phyloP scores from a whole-genome alignment of 2,113 vertebrate genomes.

The Sclerurus mexicanus region DNA sequence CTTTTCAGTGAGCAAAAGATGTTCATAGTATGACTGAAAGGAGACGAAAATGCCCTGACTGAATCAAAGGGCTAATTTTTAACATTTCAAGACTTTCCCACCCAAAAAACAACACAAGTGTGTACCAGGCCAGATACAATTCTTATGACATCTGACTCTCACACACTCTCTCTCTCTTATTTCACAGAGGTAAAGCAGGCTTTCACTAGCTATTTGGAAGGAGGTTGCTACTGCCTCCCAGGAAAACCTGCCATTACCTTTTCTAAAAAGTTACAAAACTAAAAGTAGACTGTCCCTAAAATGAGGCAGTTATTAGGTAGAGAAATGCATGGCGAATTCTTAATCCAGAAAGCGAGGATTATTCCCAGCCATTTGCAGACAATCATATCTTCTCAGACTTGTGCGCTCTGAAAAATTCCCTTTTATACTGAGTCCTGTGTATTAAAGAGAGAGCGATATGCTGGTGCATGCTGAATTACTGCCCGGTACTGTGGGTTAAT shows the following conservation, averaged over 20 bases:
- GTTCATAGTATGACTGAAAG: background rate
- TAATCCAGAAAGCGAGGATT: background rate
- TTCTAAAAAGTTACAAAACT: background rate
- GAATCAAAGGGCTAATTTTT: background rate
- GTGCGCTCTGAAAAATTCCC: background rate
- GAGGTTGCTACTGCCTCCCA: background rate
- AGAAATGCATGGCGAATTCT: background rate
- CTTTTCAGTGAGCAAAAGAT: background rate
- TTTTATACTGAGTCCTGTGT: background rate
- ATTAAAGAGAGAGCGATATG: background rate
- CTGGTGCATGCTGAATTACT: background rate
- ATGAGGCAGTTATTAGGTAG: background rate
- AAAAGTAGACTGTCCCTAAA: background rate
- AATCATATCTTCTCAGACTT: background rate
- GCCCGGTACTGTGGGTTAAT: background rate
- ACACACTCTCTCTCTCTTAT: background rate
- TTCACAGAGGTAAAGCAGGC: background rate
- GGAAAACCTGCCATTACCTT: background rate
- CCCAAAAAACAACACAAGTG: background rate
- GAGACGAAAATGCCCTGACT: background rate
- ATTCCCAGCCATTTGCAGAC: background rate
- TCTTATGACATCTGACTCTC: background rate
- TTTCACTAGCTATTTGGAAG: background rate
- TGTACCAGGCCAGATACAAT: background rate
- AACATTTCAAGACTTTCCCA: background rate